These are phyloP conservation scores for Myiotriccus ornatus DNA, from an alignment of 2,797 vertebrate genomes.

Conservation along the genomic window DNA sequence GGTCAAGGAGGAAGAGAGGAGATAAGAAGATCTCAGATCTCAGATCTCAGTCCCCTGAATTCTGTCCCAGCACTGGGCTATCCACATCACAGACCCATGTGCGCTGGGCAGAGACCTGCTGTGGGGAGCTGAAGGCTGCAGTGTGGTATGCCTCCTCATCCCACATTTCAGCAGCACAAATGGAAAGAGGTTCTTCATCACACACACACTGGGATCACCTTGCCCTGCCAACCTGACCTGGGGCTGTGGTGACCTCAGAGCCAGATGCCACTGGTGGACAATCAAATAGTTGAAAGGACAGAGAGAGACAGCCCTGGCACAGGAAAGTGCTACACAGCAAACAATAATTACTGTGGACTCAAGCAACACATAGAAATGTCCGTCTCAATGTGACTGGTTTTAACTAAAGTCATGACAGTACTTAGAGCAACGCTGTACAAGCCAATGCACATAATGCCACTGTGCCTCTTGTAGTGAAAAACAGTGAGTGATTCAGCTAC, in stretches of 20 bases:
- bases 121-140: neutral
- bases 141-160: neutral
- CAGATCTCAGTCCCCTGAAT: neutral
- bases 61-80: neutral
- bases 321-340: neutral
- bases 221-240: neutral
- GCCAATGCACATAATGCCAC: neutral
- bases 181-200: neutral
- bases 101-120: neutral
- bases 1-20: neutral
- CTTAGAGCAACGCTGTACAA: neutral
- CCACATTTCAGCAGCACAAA: neutral
- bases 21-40: neutral
- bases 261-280: neutral
- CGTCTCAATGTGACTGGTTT: neutral
- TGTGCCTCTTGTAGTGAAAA: neutral
- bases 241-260: neutral
- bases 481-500: neutral
- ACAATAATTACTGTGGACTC: neutral
- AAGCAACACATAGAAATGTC: neutral
- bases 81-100: neutral
- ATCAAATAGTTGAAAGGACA: neutral
- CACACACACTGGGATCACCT: accelerated
- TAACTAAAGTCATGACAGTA: neutral
- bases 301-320: neutral